A percentile compares a stretch with the other conserved stretches of the same genome.
Conservation (phyloP, 2,113 vertebrate species). For the Rhegmatorhina hoffmannsi region DNA sequence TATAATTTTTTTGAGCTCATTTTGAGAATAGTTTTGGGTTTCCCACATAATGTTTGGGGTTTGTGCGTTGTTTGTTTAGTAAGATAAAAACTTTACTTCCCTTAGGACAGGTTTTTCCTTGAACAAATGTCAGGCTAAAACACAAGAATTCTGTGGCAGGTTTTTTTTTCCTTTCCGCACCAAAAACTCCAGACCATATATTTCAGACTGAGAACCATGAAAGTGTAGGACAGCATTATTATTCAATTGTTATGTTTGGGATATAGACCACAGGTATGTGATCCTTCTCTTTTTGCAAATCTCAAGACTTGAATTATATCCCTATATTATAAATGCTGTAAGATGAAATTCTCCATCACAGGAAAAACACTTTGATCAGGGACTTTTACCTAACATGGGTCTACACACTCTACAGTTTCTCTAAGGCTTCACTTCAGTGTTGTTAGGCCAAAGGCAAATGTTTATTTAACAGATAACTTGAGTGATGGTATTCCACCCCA, state of each 20-base stretch:
- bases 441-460: background rate
- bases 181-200: background rate
- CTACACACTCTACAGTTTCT: background rate
- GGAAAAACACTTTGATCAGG: background rate
- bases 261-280: background rate
- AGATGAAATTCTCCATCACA: background rate
- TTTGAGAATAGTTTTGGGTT: background rate
- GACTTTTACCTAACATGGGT: background rate
- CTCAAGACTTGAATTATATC: background rate
- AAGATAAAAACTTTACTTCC: background rate
- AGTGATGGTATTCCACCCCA: background rate
- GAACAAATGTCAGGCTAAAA: background rate
- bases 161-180: background rate
- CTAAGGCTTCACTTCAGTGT: background rate
- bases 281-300: background rate
- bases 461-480: background rate
- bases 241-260: background rate
- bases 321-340: background rate
- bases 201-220: background rate
- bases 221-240: background rate
- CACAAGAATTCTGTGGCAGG: background rate
- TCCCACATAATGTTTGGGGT: background rate
- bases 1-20: background rate
- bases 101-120: background rate
- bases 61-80: background rate